These are phyloP conservation scores for Pteria penguin DNA, from an alignment of 2,888 invertebrate genomes.

Conservation along the genomic window DNA sequence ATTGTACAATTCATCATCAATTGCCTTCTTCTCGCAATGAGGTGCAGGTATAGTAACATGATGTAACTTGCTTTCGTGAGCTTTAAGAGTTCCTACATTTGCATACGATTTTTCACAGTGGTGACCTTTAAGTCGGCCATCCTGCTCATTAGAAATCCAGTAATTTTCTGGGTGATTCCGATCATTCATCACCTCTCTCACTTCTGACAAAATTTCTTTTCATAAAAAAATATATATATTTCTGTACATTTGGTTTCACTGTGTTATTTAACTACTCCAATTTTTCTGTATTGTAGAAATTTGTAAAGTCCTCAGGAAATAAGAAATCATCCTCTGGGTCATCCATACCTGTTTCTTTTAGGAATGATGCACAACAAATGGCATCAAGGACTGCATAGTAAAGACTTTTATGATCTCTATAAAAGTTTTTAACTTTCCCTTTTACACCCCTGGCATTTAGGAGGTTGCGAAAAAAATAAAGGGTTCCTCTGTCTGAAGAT, in stretches of 20 bases:
- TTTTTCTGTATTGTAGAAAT: not conserved
- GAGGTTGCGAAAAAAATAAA: constrained; percentile 17
- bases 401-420: constrained; percentile 11
- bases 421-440: no score
- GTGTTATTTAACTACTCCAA: constrained; percentile 15
- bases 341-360: no score
- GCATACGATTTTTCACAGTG: no score
- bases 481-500: no score
- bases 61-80: constrained; percentile 24
- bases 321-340: not conserved
- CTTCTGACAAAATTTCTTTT: constrained; percentile 5
- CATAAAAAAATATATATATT: not conserved
- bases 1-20: no score
- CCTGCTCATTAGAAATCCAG: constrained; percentile 30
- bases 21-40: not conserved
- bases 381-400: constrained; percentile 3
- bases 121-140: no score
- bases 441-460: constrained; percentile 24
- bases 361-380: no score
- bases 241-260: not conserved
- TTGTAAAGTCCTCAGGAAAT: constrained; percentile 8
- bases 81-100: constrained; percentile 25
- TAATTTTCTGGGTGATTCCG: constrained; percentile 30
- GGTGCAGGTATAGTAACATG: not conserved
- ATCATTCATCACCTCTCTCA: constrained; percentile 21